Evolutionary conservation across 1,140 invertebrate genomes (phyloP).

Genomic region (Pentalonia nigronervosa): DNA sequence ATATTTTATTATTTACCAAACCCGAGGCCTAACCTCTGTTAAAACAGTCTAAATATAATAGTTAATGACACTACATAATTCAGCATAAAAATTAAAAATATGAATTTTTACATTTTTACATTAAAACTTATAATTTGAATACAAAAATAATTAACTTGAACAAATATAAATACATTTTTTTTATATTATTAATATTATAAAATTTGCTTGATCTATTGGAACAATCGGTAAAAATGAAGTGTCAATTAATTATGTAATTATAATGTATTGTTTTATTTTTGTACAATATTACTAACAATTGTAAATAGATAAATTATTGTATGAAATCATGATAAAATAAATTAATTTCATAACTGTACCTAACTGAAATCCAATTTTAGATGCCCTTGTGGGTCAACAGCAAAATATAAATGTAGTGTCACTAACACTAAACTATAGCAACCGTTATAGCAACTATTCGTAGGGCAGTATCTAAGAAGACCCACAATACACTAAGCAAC

Average conservation of each 20-base stretch:
- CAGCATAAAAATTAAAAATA: no score
- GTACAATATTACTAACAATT: not conserved
- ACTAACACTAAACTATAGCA: not conserved
- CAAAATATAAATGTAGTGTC: slow-evolving; percentile 20
- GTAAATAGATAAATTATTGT: no score
- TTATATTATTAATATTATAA: not conserved
- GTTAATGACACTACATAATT: no score
- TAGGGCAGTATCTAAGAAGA: not conserved
- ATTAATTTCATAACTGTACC: not conserved
- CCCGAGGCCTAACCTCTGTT: no score
- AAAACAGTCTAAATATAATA: no score
- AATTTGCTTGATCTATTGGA: not conserved
- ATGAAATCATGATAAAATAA: not conserved
- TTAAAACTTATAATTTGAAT: not conserved
- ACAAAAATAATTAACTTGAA: no score
- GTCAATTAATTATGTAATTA: not conserved
- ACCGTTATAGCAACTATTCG: not conserved
- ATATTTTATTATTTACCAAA: no score
- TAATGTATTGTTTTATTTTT: not conserved
- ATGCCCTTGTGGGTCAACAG: slow-evolving; percentile 44
- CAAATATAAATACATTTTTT: no score
- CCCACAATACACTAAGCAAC: not conserved
- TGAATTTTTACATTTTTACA: no score
- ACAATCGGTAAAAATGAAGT: not conserved
- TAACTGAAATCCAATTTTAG: slow-evolving; percentile 46